phyloP scores from a whole-genome alignment of 2,888 invertebrate genomes.

The Sturmia bella region DNA sequence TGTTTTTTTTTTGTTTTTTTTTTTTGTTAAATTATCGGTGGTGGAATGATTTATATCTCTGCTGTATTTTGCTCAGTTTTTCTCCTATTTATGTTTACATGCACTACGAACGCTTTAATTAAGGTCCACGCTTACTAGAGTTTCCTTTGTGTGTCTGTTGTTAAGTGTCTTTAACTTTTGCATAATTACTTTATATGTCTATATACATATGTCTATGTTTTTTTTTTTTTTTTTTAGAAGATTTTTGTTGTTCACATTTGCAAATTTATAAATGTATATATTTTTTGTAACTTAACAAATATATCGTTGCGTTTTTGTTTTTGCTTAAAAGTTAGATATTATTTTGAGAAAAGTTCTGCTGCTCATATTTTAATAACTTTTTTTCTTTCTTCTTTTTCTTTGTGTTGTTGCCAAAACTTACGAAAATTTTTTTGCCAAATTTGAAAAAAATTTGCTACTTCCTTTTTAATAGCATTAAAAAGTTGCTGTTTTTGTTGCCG shows the following conservation, averaged over 20 bases:
- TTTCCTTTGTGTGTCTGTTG: not conserved
- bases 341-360: slow-evolving; percentile 2
- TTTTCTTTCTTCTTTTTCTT: not conserved
- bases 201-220: too few species aligned
- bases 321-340: slow-evolving; percentile 34
- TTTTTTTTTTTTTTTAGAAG: slow-evolving; percentile 7
- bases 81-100: not conserved
- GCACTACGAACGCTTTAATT: not conserved
- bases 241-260: slow-evolving; percentile 17
- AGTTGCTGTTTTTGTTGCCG: slow-evolving; percentile 13
- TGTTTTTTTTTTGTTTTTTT: slow-evolving; percentile 25
- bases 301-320: slow-evolving; percentile 64
- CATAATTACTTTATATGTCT: not conserved
- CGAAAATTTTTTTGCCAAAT: slow-evolving; percentile 27
- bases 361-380: slow-evolving; percentile 11
- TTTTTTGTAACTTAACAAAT: slow-evolving; percentile 53
- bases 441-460: not conserved
- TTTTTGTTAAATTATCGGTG: slow-evolving; percentile 69
- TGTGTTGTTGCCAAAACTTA: slow-evolving; percentile 28
- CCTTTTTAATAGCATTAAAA: slow-evolving; percentile 19
- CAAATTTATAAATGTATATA: slow-evolving; percentile 26
- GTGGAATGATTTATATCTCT: slow-evolving; percentile 72
- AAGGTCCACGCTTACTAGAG: slow-evolving; percentile 6
- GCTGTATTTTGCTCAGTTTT: slow-evolving; percentile 15
- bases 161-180: not conserved